Evolutionary conservation across 2,113 vertebrate genomes (phyloP).

Genomic region (Amphilophus citrinellus): DNA sequence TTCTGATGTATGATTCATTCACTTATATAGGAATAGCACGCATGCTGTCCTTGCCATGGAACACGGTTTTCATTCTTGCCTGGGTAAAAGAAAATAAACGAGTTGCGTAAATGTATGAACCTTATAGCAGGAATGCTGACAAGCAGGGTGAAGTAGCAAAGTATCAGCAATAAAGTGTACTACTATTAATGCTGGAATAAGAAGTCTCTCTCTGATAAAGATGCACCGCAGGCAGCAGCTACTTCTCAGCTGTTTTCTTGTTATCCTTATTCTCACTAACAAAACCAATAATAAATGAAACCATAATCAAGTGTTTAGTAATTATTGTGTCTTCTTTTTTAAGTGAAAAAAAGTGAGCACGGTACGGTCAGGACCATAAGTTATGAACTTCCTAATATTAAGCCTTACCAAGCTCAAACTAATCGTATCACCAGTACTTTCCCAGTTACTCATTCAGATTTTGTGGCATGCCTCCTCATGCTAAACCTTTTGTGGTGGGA

Average conservation of each 20-base stretch:
- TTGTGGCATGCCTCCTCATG: constrained; percentile 22
- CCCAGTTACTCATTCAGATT: constrained; percentile 29
- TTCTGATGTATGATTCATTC: neutral
- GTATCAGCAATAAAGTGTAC: neutral
- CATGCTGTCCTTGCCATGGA: neutral
- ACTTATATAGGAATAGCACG: neutral
- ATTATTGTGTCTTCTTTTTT: neutral
- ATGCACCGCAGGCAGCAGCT: neutral
- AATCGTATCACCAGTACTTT: constrained; percentile 1
- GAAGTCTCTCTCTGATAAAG: neutral
- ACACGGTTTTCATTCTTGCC: neutral
- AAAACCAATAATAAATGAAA: neutral
- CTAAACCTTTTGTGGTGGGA: constrained; percentile 37
- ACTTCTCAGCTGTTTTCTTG: neutral
- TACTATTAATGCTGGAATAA: constrained; percentile 1
- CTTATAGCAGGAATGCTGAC: neutral
- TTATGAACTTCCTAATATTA: neutral
- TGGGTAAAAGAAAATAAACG: neutral
- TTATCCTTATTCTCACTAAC: neutral
- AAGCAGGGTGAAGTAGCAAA: neutral
- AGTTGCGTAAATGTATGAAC: neutral
- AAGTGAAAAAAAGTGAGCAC: too few relatives aligned
- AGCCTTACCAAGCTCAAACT: constrained; percentile 17
- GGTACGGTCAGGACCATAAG: neutral
- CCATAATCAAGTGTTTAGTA: neutral